A percentile compares a stretch with the other conserved stretches of the same genome.
Evolutionary conservation across 2,113 vertebrate genomes (phyloP).

Genomic region (Colinus virginianus): DNA sequence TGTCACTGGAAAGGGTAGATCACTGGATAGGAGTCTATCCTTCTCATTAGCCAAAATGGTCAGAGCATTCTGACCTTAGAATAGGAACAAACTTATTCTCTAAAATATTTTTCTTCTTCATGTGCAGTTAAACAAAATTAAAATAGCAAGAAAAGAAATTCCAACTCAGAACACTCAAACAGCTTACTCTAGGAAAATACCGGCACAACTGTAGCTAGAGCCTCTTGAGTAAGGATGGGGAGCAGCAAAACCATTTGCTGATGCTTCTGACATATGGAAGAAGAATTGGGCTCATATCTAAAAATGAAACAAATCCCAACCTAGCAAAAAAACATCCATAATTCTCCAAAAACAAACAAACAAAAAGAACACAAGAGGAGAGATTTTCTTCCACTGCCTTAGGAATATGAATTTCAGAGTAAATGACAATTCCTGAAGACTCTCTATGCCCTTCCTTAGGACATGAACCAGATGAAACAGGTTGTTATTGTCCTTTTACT

Average conservation of each 20-base stretch:
- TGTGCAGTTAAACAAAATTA: background rate
- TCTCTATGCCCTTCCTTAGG: background rate
- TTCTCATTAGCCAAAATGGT: background rate
- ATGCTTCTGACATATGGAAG: background rate
- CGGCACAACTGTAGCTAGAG: background rate
- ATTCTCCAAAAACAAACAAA: rapidly evolving
- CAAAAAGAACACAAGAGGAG: background rate
- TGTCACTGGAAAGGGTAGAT: background rate
- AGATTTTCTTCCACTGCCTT: background rate
- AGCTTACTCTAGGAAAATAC: background rate
- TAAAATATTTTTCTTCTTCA: background rate
- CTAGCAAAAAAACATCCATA: background rate
- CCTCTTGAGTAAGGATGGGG: background rate
- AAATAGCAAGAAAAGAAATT: background rate
- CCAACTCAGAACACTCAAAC: background rate
- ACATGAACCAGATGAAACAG: background rate
- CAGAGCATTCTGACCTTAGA: background rate
- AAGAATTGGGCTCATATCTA: background rate
- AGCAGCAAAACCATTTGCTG: background rate
- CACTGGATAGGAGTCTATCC: background rate
- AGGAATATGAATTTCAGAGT: background rate
- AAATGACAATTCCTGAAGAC: background rate
- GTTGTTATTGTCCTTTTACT: background rate
- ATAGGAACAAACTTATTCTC: too few relatives aligned
- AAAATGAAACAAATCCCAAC: background rate